Evolutionary conservation across 2,797 vertebrate species (phyloP), one percentile per base, ranked within the genome.

Genomic region (Amazonetta brasiliensis): DNA sequence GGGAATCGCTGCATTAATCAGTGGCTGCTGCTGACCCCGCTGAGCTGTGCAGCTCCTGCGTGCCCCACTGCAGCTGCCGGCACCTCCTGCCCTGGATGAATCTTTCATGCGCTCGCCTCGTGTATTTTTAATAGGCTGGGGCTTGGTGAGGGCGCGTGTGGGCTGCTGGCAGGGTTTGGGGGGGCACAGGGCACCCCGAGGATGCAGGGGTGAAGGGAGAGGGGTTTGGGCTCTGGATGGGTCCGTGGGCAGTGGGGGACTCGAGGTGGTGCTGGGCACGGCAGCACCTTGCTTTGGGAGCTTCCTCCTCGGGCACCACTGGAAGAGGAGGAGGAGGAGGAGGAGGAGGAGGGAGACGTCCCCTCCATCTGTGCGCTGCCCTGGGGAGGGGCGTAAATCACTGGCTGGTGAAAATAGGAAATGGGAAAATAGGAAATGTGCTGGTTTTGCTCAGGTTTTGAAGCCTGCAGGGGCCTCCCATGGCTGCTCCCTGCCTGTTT

Each of bases 361-460:
- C 71, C 86, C 71, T 95, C 94, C 92, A 90, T 94, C 93, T 95
- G 96, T 90, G 90, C 2, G 0, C 80, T 93, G 93, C 86, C 90
- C 92, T 87, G 31, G 71, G 93, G 93, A 89, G 77, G 52, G 80
- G 78, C 81, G 91, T 78, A 78, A 95, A 92, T 81, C 67, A 64
- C 68, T 87, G 15, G 58, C 91, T 94, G 2, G 6, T 2, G 12
- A 44, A 77, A 93, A 91, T 87, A 95, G 84, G 89, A 93, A 93
- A 86, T 2, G 4, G 2, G 10, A 44, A 77, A 93, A 91, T 90
- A 93, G 86, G 89, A 92, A 93, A 78, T n/a, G 56, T 28, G 56
- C 44, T 66, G 16, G 12, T 33, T 93, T 56, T 62, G 28, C 44
- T 66, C 52, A 64, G 54, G 44, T 41, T 92, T 87, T 91, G 87